phyloP scores from a whole-genome alignment of 1,140 invertebrate genomes.

The Homarus americanus region DNA sequence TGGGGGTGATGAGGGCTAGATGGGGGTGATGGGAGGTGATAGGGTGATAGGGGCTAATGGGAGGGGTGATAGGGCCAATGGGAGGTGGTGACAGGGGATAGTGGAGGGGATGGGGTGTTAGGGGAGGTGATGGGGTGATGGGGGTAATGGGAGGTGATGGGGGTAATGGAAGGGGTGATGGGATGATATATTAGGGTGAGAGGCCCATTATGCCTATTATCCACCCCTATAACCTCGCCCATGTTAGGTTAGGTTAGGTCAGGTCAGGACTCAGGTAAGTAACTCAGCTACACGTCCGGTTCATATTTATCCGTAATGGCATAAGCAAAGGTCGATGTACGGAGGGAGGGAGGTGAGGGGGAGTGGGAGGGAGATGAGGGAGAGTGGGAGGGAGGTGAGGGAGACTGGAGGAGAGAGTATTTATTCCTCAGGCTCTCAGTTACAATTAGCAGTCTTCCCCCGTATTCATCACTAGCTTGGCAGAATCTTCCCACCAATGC shows the following conservation, averaged over 20 bases:
- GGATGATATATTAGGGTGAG: neutral
- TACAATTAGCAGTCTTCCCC: no score
- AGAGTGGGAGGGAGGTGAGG: constrained; percentile 16
- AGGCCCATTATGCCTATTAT: neutral
- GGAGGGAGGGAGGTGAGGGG: neutral
- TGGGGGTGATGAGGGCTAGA: neutral
- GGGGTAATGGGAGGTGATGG: neutral
- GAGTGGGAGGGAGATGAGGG: neutral
- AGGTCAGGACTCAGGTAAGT: no score
- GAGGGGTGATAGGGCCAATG: no score
- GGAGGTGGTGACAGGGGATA: neutral
- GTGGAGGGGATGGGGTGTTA: neutral
- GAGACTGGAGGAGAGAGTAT: neutral
- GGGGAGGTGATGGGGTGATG: neutral
- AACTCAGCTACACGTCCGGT: no score
- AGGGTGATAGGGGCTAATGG: neutral
- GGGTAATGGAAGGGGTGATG: neutral
- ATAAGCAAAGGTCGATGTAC: no score
- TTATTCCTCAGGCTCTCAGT: no score
- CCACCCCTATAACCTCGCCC: no score
- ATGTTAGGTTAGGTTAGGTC: no score
- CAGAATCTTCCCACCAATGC: no score
- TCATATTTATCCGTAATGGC: no score
- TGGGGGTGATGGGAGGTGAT: neutral
- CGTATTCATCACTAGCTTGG: no score